These are phyloP conservation scores for Lordiphosa andalusiaca DNA, from an alignment of 2,888 invertebrate genomes.

Conservation along the genomic window DNA sequence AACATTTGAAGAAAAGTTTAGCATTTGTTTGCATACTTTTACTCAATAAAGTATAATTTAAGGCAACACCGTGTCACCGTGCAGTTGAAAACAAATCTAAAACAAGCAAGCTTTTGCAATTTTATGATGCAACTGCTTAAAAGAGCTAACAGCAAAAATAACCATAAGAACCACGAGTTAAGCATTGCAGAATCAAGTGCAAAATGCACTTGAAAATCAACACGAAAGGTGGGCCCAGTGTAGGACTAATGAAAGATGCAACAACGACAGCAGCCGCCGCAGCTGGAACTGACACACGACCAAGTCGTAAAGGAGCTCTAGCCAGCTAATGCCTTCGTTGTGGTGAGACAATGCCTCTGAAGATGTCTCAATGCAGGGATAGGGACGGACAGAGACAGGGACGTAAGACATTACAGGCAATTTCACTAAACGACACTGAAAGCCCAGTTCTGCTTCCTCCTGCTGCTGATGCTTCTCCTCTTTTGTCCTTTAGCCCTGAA, in stretches of 20 bases:
- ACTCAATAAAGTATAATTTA: no score
- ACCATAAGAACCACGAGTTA: conserved; percentile 18
- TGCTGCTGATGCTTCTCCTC: conserved; percentile 47
- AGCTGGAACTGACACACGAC: conserved; percentile 44
- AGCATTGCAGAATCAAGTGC: conserved; percentile 55
- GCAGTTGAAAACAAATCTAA: no score
- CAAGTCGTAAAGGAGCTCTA: conserved; percentile 45
- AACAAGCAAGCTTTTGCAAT: no score
- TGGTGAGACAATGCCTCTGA: conserved; percentile 56
- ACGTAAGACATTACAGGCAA: conserved; percentile 50
- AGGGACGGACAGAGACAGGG: conserved; percentile 15
- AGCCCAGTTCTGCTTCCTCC: conserved; percentile 19
- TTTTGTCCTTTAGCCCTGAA: conserved; percentile 42
- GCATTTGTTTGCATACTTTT: no score
- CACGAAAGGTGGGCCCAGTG: conserved; percentile 45
- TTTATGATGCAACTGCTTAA: no score
- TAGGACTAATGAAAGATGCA: conserved; percentile 62
- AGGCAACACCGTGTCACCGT: no score
- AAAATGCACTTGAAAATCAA: conserved; percentile 63
- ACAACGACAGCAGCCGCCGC: conserved; percentile 38
- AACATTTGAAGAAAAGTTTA: no score
- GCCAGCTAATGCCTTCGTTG: conserved; percentile 37
- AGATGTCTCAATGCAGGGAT: conserved; percentile 40
- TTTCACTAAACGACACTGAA: conserved; percentile 63
- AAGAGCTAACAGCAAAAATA: no score